These are phyloP conservation scores for Phalacrocorax pelagicus DNA, from an alignment of 2,113 vertebrate genomes.

Conservation along the genomic window DNA sequence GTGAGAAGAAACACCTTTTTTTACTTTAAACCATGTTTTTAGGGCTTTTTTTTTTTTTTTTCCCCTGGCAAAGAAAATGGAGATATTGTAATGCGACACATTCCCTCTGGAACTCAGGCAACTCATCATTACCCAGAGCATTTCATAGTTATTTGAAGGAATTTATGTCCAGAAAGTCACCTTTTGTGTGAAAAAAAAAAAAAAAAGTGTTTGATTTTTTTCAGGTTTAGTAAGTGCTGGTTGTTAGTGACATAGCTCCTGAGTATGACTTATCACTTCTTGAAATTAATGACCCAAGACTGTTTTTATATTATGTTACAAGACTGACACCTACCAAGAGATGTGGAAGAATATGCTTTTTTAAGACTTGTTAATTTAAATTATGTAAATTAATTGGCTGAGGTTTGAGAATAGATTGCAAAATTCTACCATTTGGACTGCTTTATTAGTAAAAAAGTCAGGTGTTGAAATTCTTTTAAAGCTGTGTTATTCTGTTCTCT, in stretches of 20 bases:
- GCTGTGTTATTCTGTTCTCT: constrained; percentile 64
- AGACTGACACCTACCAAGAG: constrained; percentile 35
- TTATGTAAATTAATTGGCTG: constrained; percentile 70
- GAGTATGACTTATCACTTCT: constrained; percentile 41
- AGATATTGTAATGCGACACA: neutral
- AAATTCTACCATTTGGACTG: constrained; percentile 57
- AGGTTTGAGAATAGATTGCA: constrained; percentile 42
- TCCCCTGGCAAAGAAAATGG: neutral
- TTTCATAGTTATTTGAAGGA: constrained; percentile 11
- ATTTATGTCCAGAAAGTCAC: neutral
- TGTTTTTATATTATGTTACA: neutral
- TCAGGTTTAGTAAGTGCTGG: neutral
- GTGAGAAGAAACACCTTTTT: neutral
- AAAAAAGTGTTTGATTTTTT: neutral
- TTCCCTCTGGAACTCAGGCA: neutral
- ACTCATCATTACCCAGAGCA: neutral
- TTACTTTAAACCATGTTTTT: neutral
- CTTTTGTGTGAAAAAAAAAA: neutral
- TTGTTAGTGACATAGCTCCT: constrained; percentile 24
- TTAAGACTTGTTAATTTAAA: constrained; percentile 67
- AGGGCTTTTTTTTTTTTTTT: too few species aligned
- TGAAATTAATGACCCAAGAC: constrained; percentile 50
- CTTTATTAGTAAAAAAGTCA: constrained; percentile 73
- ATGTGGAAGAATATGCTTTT: constrained; percentile 40
- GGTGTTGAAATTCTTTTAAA: constrained; percentile 70